A percentile compares a stretch with the other conserved stretches of the same genome.
phyloP scores from a whole-genome alignment of 2,797 vertebrate genomes.

The Eidolon dupreanum region DNA sequence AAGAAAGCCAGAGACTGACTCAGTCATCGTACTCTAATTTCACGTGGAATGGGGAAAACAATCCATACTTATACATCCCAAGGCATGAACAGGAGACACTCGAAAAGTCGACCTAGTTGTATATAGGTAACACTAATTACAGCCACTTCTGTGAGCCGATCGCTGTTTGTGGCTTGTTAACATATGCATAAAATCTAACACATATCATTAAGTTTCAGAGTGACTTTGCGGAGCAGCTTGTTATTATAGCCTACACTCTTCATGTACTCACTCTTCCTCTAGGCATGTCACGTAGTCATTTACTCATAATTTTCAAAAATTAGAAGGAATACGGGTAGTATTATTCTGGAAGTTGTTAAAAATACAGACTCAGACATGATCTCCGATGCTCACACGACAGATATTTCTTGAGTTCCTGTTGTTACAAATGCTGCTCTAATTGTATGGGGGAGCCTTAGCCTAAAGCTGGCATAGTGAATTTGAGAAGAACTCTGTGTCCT shows the following conservation, averaged over 20 bases:
- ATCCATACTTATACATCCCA: not conserved
- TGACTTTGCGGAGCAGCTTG: not conserved
- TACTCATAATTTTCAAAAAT: conserved; percentile 33
- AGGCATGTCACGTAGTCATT: not conserved
- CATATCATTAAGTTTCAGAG: not conserved
- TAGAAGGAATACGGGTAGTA: not conserved
- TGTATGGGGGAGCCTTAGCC: not conserved
- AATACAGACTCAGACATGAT: not conserved
- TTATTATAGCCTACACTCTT: not conserved
- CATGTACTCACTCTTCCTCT: not conserved
- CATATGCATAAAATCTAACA: not conserved
- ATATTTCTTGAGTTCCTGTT: not conserved
- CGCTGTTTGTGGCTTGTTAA: conserved; percentile 15
- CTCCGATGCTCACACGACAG: not conserved
- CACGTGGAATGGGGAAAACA: not conserved
- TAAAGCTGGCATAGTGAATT: not conserved
- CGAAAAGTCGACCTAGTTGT: conserved; percentile 36
- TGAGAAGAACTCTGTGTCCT: not conserved
- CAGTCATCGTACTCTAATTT: not conserved
- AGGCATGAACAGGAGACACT: not conserved
- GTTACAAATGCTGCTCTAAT: not conserved
- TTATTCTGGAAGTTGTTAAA: conserved; percentile 52
- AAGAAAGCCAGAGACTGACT: not conserved
- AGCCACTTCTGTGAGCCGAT: not conserved
- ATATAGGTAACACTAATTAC: conserved; percentile 13